Percentiles rank a stretch among this genome's conserved stretches.
These are phyloP conservation scores for Drosophila neotestacea DNA, from an alignment of 2,888 invertebrate species.

Conservation along the genomic window DNA sequence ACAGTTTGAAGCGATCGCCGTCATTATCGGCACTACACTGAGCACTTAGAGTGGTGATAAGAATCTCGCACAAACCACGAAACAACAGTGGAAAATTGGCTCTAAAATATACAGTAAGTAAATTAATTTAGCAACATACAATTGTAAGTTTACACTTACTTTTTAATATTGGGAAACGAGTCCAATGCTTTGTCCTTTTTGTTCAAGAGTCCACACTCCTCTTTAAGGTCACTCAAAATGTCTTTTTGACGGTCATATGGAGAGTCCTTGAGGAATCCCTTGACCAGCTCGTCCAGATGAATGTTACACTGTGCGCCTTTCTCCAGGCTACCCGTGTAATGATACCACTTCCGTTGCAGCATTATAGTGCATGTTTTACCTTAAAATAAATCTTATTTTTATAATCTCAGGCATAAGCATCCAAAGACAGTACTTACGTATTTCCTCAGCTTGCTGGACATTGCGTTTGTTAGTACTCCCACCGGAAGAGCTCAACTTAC, in stretches of 20 bases:
- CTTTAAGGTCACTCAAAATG: conserved; percentile 86
- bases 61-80: conserved; percentile 88
- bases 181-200: conserved; percentile 87
- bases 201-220: conserved; percentile 87
- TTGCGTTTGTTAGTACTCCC: conserved; percentile 41
- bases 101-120: conserved; percentile 61
- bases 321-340: conserved; percentile 87
- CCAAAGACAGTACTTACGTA: conserved; percentile 66
- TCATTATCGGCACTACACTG: conserved; percentile 87
- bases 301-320: conserved; percentile 89
- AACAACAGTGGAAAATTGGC: conserved; percentile 89
- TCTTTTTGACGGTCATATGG: conserved; percentile 87
- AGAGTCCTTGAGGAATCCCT: conserved; percentile 88
- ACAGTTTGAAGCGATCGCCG: conserved; percentile 88
- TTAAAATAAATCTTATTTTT: conserved; percentile 27
- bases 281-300: conserved; percentile 88
- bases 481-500: conserved; percentile 62
- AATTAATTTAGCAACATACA: neutral
- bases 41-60: conserved; percentile 87
- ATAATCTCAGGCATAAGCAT: neutral
- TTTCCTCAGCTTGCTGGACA: conserved; percentile 64
- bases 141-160: conserved; percentile 75
- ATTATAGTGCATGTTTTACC: conserved; percentile 86
- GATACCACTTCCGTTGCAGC: conserved; percentile 90
- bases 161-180: conserved; percentile 89